Conservation (phyloP, 2,888 invertebrate species). For the Cheiracanthium punctorium region DNA sequence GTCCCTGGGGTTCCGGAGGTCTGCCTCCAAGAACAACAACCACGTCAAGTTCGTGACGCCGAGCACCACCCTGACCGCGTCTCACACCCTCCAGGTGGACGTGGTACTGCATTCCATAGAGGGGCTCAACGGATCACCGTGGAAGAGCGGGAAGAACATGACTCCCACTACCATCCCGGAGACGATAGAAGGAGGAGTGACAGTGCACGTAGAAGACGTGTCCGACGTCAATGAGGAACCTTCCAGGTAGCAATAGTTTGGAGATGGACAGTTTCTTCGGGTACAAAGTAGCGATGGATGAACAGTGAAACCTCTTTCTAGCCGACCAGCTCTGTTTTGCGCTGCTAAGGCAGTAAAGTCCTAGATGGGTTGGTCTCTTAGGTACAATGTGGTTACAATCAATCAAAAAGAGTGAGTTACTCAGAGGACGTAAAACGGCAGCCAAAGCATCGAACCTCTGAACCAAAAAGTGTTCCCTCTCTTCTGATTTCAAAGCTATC, state of each 20-base stretch:
- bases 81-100: slow-evolving; percentile 51
- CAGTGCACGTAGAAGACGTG: not conserved
- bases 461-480: too few species aligned
- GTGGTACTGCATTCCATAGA: slow-evolving; percentile 57
- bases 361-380: too few species aligned
- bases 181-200: not conserved
- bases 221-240: not conserved
- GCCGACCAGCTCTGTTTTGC: too few species aligned
- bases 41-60: slow-evolving; percentile 54
- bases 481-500: too few species aligned
- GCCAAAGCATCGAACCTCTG: too few species aligned
- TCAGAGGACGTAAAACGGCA: too few species aligned
- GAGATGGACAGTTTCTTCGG: too few species aligned
- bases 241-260: not conserved
- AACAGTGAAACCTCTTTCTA: too few species aligned
- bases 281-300: too few species aligned
- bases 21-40: slow-evolving; percentile 43
- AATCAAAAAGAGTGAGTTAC: too few species aligned
- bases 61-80: slow-evolving; percentile 32
- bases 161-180: not conserved
- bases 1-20: not conserved
- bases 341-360: too few species aligned
- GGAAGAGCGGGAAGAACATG: not conserved
- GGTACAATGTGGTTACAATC: too few species aligned
- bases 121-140: not conserved